Percentiles rank a stretch among this genome's conserved stretches.
Evolutionary conservation across 2,888 invertebrate species (phyloP).

Genomic region (Ophion costatus): DNA sequence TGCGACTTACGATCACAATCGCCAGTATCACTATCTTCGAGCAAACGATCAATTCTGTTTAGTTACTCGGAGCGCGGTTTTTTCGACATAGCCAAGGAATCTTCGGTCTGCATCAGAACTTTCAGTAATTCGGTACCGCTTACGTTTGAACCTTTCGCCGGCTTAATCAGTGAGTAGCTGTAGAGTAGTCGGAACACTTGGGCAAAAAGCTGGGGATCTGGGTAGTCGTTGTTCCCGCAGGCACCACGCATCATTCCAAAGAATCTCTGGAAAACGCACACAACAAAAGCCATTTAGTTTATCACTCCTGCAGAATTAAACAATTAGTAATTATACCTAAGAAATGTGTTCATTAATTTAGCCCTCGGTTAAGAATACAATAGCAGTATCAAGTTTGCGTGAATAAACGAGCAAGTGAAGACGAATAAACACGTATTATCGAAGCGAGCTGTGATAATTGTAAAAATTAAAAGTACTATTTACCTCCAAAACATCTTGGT

Average conservation of each 20-base stretch:
- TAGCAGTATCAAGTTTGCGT: no score
- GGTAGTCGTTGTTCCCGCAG: slow-evolving; percentile 9
- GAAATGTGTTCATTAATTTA: no score
- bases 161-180: background rate
- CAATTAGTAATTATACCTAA: no score
- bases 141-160: background rate
- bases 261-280: slow-evolving; percentile 7
- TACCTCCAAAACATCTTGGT: slow-evolving; percentile 9
- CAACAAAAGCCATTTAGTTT: no score
- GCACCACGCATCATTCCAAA: slow-evolving; percentile 23
- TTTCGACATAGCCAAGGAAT: slow-evolving; percentile 6
- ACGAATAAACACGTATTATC: no score
- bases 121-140: background rate
- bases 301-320: no score
- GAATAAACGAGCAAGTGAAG: background rate
- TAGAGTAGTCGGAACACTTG: slow-evolving; percentile 11
- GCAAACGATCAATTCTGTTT: background rate
- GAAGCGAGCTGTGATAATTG: no score
- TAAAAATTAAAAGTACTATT: no score
- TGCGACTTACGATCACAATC: background rate
- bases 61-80: background rate
- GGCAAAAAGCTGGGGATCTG: slow-evolving; percentile 4
- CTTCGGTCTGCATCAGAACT: slow-evolving; percentile 6
- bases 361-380: background rate
- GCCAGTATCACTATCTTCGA: background rate